Percentiles rank a stretch among this genome's conserved stretches.
These are phyloP conservation scores for Herpailurus yagouaroundi DNA, from an alignment of 2,113 vertebrate species.

Conservation along the genomic window DNA sequence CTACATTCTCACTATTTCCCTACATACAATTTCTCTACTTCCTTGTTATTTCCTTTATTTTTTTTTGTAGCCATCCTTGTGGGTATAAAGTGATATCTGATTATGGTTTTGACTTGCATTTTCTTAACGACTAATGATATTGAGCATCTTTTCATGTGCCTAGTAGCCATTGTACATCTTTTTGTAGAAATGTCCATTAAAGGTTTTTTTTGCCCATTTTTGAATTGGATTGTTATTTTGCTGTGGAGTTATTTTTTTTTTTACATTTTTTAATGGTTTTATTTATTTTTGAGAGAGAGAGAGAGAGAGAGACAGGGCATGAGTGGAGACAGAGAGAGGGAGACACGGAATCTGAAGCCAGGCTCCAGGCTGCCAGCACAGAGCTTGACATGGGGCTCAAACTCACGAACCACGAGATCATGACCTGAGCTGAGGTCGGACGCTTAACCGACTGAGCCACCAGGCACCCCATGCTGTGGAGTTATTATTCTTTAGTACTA, in stretches of 20 bases:
- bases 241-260: conserved; percentile 12
- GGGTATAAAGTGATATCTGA: neutral
- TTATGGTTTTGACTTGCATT: conserved; percentile 43
- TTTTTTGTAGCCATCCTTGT: neutral
- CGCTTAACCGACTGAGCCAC: no score
- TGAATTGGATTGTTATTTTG: neutral
- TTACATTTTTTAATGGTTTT: no score
- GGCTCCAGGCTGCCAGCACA: no score
- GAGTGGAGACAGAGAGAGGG: no score
- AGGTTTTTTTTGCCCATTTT: conserved; percentile 21
- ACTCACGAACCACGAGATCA: no score
- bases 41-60: neutral
- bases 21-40: conserved; percentile 14
- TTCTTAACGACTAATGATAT: neutral
- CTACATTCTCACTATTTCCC: conserved; percentile 5
- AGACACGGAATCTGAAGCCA: no score
- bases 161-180: neutral
- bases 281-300: no score
- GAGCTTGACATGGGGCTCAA: no score
- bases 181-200: neutral
- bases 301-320: no score
- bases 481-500: conserved; percentile 26
- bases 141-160: neutral
- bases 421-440: no score
- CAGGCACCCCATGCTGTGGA: neutral